Evolutionary conservation across 2,113 vertebrate species (phyloP).

Genomic region (Parus major): DNA sequence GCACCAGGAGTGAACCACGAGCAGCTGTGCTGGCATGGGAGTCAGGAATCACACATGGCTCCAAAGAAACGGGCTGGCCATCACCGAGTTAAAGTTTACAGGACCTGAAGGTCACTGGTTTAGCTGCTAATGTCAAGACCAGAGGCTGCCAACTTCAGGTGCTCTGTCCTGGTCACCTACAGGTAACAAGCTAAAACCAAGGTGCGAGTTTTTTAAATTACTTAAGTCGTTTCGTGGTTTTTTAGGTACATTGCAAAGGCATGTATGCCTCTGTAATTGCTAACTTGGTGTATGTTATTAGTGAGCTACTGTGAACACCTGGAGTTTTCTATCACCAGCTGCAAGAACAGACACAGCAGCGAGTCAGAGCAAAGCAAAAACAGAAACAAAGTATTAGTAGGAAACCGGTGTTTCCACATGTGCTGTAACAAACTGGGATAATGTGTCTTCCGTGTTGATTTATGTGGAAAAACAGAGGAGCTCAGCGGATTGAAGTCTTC

Average conservation of each 20-base stretch:
- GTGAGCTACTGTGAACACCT: not conserved
- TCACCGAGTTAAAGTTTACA: not conserved
- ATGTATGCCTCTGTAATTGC: not conserved
- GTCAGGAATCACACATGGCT: not conserved
- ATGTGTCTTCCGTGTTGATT: accelerated
- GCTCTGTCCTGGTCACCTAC: not conserved
- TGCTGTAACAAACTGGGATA: not conserved
- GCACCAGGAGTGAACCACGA: accelerated
- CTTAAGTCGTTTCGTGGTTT: not conserved
- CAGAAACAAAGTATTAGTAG: not conserved
- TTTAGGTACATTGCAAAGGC: not conserved
- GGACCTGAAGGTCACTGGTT: not conserved
- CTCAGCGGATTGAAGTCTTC: not conserved
- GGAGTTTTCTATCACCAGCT: not conserved
- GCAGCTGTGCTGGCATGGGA: not conserved
- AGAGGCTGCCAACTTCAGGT: not conserved
- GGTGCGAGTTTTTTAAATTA: not conserved
- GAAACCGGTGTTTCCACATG: not conserved
- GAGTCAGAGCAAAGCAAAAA: not conserved
- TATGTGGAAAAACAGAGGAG: not conserved
- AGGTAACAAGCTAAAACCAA: not conserved
- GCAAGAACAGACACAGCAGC: not conserved
- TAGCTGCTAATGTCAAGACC: not conserved
- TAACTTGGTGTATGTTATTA: not conserved
- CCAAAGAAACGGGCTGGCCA: accelerated